Conservation (phyloP, 2,888 invertebrate species). For the Stegophylla sp. region DNA sequence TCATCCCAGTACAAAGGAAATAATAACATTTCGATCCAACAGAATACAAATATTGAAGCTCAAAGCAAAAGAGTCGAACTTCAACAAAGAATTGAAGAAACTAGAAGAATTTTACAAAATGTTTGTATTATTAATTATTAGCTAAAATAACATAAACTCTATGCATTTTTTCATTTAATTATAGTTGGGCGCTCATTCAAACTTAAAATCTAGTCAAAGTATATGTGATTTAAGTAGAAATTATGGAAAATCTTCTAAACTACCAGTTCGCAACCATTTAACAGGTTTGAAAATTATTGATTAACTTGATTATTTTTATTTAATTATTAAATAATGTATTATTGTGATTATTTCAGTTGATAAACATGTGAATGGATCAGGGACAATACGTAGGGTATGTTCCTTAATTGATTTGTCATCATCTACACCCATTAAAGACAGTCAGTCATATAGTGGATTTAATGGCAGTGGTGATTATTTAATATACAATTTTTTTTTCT, state of each 20-base stretch:
- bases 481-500: neutral
- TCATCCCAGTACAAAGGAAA: constrained; percentile 66
- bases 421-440: constrained; percentile 51
- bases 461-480: constrained; percentile 4
- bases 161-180: constrained; percentile 45
- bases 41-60: constrained; percentile 71
- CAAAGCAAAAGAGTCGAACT: constrained; percentile 78
- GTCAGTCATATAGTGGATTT: constrained; percentile 27
- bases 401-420: constrained; percentile 78
- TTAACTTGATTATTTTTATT: neutral
- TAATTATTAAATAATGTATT: neutral
- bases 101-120: constrained; percentile 83
- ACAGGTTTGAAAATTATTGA: constrained; percentile 9
- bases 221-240: constrained; percentile 82
- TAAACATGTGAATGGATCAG: constrained; percentile 65
- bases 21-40: constrained; percentile 65
- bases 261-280: constrained; percentile 51
- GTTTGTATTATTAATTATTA: constrained; percentile 69
- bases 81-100: constrained; percentile 82
- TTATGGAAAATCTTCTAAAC: constrained; percentile 62
- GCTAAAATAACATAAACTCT: neutral
- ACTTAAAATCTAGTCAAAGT: constrained; percentile 83
- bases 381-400: constrained; percentile 78
- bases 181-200: constrained; percentile 80
- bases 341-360: constrained; percentile 55